A percentile compares a stretch with the other conserved stretches of the same genome.
phyloP scores from a whole-genome alignment of 2,888 invertebrate species.

The Hanleya hanleyi region DNA sequence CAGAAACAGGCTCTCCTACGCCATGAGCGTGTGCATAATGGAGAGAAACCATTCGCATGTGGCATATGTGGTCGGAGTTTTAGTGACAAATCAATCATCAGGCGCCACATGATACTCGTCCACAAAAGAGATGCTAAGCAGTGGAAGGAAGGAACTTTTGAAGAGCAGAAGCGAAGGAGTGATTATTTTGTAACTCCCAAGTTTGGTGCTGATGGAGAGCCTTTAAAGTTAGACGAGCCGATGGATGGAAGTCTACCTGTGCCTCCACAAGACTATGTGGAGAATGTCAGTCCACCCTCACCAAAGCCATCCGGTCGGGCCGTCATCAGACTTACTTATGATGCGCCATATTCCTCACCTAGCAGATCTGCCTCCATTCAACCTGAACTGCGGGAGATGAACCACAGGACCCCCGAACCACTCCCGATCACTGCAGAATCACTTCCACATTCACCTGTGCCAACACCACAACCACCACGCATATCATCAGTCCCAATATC shows the following conservation, averaged over 20 bases:
- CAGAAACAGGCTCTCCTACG: conserved; percentile 73
- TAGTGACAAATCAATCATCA: conserved; percentile 58
- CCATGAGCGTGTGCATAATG: conserved; percentile 74
- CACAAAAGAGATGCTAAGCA: conserved; percentile 54
- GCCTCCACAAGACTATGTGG: neutral
- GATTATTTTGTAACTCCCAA: conserved; percentile 3
- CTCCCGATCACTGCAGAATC: neutral
- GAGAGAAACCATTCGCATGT: conserved; percentile 72
- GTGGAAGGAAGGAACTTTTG: conserved; percentile 54
- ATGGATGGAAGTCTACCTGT: neutral
- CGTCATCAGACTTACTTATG: no score
- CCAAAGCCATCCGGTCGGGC: no score
- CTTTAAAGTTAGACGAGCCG: neutral
- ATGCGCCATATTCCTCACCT: neutral
- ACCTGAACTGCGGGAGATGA: neutral
- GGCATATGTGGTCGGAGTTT: conserved; percentile 70
- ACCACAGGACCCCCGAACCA: neutral
- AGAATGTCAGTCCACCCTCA: no score
- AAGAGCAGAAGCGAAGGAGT: conserved; percentile 6
- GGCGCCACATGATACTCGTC: conserved; percentile 60
- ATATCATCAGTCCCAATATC: neutral
- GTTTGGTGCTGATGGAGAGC: neutral
- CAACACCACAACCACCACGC: neutral
- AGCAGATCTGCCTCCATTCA: neutral
- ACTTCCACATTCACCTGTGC: no score